A percentile compares a stretch with the other conserved stretches of the same genome.
These are phyloP conservation scores for Amphiura filiformis DNA, from an alignment of 35 echinoderm and acorn worm genomes.

Conservation along the genomic window DNA sequence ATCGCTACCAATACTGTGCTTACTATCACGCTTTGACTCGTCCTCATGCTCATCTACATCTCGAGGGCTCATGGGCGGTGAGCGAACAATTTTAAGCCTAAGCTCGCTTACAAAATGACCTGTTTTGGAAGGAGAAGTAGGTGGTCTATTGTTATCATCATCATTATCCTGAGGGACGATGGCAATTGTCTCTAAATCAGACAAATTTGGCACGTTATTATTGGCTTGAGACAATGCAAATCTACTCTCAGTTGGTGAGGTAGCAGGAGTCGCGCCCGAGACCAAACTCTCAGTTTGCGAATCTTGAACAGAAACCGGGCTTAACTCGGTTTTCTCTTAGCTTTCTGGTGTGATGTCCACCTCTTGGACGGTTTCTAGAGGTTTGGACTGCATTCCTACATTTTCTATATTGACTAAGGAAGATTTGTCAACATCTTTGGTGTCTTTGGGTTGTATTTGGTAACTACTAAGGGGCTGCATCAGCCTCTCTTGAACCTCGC, in stretches of 20 bases:
- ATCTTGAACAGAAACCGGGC: background rate
- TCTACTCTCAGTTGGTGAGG: background rate
- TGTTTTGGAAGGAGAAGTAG: background rate
- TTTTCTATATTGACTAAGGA: background rate
- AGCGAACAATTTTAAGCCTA: background rate
- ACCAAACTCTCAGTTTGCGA: background rate
- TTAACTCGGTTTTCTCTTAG: background rate
- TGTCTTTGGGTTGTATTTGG: background rate
- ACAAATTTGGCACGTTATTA: background rate
- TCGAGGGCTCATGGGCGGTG: background rate
- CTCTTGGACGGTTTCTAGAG: background rate
- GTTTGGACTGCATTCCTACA: background rate
- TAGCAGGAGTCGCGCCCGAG: background rate
- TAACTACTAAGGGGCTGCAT: background rate
- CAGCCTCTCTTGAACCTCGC: background rate
- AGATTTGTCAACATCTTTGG: background rate
- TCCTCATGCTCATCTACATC: background rate
- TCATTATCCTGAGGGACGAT: background rate
- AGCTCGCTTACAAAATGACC: background rate
- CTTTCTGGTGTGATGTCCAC: background rate
- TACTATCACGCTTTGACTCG: slow-evolving; percentile 16
- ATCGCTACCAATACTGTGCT: slow-evolving; percentile 4
- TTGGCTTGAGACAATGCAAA: too few relatives aligned
- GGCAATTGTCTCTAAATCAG: background rate
- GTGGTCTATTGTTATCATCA: background rate